Conservation (phyloP, 1,140 invertebrate species). For the Hylaeus anthracinus region DNA sequence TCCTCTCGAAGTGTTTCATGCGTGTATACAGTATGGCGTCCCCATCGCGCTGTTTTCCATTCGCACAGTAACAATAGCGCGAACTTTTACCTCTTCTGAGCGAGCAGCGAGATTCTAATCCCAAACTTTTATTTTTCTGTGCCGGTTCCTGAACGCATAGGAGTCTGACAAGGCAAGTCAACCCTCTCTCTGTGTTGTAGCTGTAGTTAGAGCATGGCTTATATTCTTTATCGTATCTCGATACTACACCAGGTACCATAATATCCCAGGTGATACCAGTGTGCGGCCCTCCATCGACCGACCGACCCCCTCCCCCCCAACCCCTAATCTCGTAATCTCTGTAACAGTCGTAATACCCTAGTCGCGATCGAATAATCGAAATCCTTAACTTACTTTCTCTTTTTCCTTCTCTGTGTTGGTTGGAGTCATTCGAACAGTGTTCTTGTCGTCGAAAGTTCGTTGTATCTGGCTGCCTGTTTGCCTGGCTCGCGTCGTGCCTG, state of each 20-base stretch:
- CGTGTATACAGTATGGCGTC: neutral
- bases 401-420: neutral
- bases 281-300: neutral
- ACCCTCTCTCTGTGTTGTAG: constrained; percentile 69
- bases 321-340: constrained; percentile 33
- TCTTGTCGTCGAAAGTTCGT: neutral
- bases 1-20: too few relatives aligned
- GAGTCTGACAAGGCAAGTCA: constrained; percentile 83
- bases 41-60: neutral
- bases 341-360: constrained; percentile 36
- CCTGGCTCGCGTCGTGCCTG: constrained; percentile 43
- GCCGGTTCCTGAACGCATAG: constrained; percentile 76
- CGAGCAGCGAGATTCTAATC: constrained; percentile 62
- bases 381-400: constrained; percentile 12
- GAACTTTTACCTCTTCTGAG: neutral
- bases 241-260: constrained; percentile 5
- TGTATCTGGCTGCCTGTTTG: constrained; percentile 33
- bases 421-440: neutral
- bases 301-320: too few relatives aligned
- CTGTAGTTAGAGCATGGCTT: constrained; percentile 77
- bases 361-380: constrained; percentile 26
- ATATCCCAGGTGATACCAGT: neutral
- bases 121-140: constrained; percentile 69
- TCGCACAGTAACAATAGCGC: constrained; percentile 12
- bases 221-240: constrained; percentile 24